Evolutionary conservation across 2,113 vertebrate species (phyloP).

Genomic region (Brachionichthys hirsutus): DNA sequence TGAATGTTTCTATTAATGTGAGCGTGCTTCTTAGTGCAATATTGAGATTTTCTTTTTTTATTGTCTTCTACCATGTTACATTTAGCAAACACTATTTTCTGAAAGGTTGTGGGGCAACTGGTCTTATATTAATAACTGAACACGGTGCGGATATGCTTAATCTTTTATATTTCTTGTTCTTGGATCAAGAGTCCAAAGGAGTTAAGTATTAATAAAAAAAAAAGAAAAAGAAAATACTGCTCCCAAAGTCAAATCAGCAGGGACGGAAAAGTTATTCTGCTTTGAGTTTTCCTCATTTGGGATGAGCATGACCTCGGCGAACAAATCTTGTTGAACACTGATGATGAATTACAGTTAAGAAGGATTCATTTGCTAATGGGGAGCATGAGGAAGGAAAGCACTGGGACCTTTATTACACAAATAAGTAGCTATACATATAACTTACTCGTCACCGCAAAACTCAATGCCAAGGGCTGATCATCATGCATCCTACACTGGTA

Average conservation of each 20-base stretch:
- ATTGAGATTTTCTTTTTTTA: slow-evolving; percentile 28
- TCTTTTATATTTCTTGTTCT: slow-evolving; percentile 20
- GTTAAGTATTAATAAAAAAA: background rate
- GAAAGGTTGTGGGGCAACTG: slow-evolving; percentile 23
- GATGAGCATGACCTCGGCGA: background rate
- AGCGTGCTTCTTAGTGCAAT: slow-evolving; percentile 57
- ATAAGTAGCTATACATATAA: slow-evolving; percentile 14
- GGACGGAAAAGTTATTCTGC: slow-evolving; percentile 4
- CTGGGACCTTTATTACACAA: slow-evolving; percentile 13
- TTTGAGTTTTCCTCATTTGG: slow-evolving; percentile 1
- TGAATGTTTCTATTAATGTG: slow-evolving; percentile 53
- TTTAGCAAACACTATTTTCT: slow-evolving; percentile 28
- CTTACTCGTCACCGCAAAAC: slow-evolving; percentile 31
- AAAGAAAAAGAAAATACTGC: background rate
- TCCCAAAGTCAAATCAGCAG: background rate
- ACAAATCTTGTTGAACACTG: background rate
- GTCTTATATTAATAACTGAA: background rate
- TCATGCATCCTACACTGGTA: slow-evolving; percentile 21
- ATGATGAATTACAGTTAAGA: background rate
- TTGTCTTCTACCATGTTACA: slow-evolving; percentile 27
- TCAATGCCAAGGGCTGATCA: slow-evolving; percentile 62
- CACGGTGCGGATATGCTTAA: background rate
- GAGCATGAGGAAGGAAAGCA: background rate
- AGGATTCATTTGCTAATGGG: slow-evolving; percentile 13
- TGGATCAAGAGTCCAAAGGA: slow-evolving; percentile 4